Percentiles rank a stretch among this genome's conserved stretches.
phyloP scores from a whole-genome alignment of 2,113 vertebrate species.

The Burhinus bistriatus region DNA sequence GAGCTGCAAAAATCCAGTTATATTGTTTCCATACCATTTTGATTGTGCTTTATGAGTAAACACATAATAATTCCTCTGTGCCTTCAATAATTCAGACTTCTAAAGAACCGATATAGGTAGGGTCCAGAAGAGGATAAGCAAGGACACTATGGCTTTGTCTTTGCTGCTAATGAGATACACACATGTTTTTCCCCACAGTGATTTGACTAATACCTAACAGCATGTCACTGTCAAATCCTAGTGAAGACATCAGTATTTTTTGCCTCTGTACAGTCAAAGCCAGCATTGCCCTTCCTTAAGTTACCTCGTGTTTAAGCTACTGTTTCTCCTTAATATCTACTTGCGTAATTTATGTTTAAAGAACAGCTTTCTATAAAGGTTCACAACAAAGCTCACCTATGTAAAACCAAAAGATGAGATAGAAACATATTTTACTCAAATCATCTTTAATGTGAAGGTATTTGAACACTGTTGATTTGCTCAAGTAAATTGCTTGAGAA shows the following conservation, averaged over 20 bases:
- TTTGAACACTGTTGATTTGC: not conserved
- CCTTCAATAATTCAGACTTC: not conserved
- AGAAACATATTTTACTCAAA: not conserved
- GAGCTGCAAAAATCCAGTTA: not conserved
- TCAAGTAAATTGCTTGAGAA: not conserved
- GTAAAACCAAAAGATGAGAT: not conserved
- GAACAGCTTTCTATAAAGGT: not conserved
- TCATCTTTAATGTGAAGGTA: not conserved
- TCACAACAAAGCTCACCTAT: not conserved
- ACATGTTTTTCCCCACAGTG: not conserved
- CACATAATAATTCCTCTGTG: not conserved
- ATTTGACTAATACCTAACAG: conserved; percentile 3
- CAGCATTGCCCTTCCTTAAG: not conserved
- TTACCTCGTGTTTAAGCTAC: not conserved
- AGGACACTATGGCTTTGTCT: not conserved
- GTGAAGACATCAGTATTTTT: not conserved
- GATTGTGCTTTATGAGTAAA: not conserved
- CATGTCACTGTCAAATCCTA: not conserved
- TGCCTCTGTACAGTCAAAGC: not conserved
- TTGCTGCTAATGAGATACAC: not conserved
- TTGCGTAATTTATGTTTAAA: not conserved
- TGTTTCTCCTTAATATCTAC: not conserved
- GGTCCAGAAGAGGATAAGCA: not conserved
- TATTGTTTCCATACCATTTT: not conserved
- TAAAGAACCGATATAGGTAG: not conserved